Base-by-base conservation (phyloP, 2,888 invertebrate species). In the Drosophila mulleri region DNA sequence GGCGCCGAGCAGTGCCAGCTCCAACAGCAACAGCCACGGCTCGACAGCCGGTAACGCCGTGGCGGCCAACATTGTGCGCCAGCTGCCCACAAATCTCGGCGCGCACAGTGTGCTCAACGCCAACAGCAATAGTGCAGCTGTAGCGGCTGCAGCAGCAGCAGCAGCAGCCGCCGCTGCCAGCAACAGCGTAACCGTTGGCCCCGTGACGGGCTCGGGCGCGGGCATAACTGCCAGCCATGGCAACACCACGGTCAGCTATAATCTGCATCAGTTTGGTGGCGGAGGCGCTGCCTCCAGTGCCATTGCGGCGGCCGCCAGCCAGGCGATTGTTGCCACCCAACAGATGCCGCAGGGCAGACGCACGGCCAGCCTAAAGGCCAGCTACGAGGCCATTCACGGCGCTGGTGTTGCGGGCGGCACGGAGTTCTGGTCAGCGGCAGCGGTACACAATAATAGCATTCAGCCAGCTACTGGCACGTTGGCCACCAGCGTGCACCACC, bases 241-340 rank as follows among this genome's bases (percentile, higher is more conserved):
- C 2, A 69, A 45, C 37, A 53, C 85, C 14, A 89, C 93, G 0
- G 94, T 94, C 6, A 94, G 95, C 39, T 97, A 96, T 86, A 95
- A 95, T 83, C 93, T 98, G 57, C 96, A 97, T 16, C 97, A 97
- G 82, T 95, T 96, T 86, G 96, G 96, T n/a, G 96, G 96, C 12
- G 83, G 83, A 1, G 72, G 82, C 0, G 80, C 90, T 4, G 97
- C 97, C 1, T 97, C 97, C 14, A 96, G 96, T 87, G 97, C 98
- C 1, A 97, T 98, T 64, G 98, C 97, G 0, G 98, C 97, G 0
- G 98, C 98, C 1, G 98, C 98, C 0, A 98, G 98, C 26, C 98
- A 98, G 92, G 98, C 98, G 0, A 98, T 99, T 72, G 98, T 97
- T 7, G 98, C 98, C 1, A 98, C 99, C 3, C 98, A 98, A 89